phyloP scores from a whole-genome alignment of 2,797 vertebrate species.

The Synanceia verrucosa region DNA sequence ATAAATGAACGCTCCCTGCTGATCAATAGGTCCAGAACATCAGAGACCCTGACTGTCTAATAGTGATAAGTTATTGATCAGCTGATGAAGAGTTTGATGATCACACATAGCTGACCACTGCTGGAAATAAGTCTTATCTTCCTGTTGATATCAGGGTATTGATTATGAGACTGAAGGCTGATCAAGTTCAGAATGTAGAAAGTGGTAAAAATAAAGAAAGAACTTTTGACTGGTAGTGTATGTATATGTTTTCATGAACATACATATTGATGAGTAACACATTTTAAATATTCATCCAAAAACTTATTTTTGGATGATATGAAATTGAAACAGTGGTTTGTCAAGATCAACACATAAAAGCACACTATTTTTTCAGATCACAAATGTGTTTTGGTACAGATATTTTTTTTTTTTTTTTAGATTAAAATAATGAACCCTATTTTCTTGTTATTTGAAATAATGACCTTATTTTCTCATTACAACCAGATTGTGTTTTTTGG shows the following conservation, averaged over 20 bases:
- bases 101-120: slow-evolving; percentile 18
- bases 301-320: not conserved
- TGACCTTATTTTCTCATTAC: not conserved
- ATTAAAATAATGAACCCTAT: not conserved
- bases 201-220: too few species aligned
- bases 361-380: not conserved
- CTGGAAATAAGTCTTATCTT: slow-evolving; percentile 38
- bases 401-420: not conserved
- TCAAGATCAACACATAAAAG: not conserved
- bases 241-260: not conserved
- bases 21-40: slow-evolving; percentile 25
- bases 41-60: slow-evolving; percentile 5
- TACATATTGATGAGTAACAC: too few species aligned
- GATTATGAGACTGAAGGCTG: slow-evolving; percentile 23
- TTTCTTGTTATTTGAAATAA: not conserved
- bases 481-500: not conserved
- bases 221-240: too few species aligned
- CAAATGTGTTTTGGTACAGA: not conserved
- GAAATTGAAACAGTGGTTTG: not conserved
- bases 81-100: slow-evolving; percentile 12
- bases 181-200: slow-evolving; percentile 17
- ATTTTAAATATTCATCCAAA: not conserved
- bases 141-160: slow-evolving; percentile 40
- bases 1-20: slow-evolving; percentile 19
- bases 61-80: slow-evolving; percentile 38